Conservation (phyloP, 2,888 invertebrate species). For the Papilio elwesi region DNA sequence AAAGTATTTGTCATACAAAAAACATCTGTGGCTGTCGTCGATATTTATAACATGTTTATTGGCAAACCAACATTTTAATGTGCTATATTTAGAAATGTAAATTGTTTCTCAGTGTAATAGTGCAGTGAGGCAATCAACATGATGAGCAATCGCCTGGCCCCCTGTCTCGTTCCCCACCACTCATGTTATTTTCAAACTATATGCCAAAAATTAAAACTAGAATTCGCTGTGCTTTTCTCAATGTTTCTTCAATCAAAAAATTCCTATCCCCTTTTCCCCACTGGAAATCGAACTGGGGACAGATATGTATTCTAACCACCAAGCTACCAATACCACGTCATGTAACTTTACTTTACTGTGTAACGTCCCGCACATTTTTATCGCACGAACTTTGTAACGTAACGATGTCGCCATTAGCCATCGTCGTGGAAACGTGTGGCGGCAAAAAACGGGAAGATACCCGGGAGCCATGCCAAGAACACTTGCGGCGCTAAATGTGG, state of each 20-base stretch:
- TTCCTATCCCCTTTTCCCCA: neutral
- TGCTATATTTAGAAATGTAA: constrained; percentile 20
- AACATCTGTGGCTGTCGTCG: constrained; percentile 7
- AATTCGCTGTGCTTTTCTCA: neutral
- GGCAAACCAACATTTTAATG: constrained; percentile 5
- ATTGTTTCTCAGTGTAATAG: constrained; percentile 17
- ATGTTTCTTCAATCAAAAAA: too few species aligned
- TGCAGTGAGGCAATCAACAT: constrained; percentile 24
- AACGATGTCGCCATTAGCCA: constrained; percentile 38
- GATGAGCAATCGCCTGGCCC: constrained; percentile 19
- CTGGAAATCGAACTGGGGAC: neutral
- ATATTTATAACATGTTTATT: constrained; percentile 18
- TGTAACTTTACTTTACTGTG: neutral
- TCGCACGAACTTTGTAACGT: constrained; percentile 22
- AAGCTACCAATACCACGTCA: neutral
- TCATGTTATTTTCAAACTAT: neutral
- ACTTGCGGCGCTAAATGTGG: constrained; percentile 72
- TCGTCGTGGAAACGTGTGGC: constrained; percentile 43
- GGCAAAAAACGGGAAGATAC: constrained; percentile 68
- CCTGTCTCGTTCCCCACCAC: neutral
- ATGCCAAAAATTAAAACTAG: constrained; percentile 17
- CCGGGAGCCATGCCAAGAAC: constrained; percentile 67
- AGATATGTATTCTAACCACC: neutral
- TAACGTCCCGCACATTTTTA: constrained; percentile 18
- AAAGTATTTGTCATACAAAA: constrained; percentile 6